Base-by-base conservation (phyloP, 37 sponge, comb jelly and placozoan species). In the Mnemiopsis leidyi region DNA sequence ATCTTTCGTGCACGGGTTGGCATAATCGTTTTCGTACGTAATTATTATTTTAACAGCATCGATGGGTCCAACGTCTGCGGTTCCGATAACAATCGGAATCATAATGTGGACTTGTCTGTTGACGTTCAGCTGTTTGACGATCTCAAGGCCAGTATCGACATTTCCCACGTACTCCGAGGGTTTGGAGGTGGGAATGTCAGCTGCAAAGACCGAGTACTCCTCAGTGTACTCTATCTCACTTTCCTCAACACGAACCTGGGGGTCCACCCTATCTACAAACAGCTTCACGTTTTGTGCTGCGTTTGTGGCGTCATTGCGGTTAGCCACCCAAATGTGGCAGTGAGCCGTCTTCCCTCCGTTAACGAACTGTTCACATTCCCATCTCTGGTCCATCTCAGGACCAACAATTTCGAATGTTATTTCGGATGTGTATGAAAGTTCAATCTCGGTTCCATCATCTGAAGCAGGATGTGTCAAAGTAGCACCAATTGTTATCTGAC, bases 301-400 rank as follows among this genome's bases (percentile, higher is more conserved):
- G 5, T 33, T 38, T 28, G 32, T 85, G 25, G 90, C 90, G 25
- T 28, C 23, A 2, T 29, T 25, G 1, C 28, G 24, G 61, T 85
- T 85, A 38, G 40, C 61, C 1, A 85, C 48, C 90, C 90, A 85
- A 29, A 85, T 40, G 90, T 40, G 36, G 29, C 90, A 85, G 48
- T 39, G 1, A 0, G 36, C 90, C 18, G 48, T 85, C 25, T 33
- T 29, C 90, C 90, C 90, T 16, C 90, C 90, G 61, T 85, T 85
- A 29, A 39, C 90, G 35, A 39, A 23, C 90, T 85, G 36, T 9
- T 85, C 90, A 40, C 90, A 85, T 61, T 85, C 90, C 90, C 90
- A 85, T 26, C 90, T 13, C 48, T 85, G 48, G 36, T 85, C 90
- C 24, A 85, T 37, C 90, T 85, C 61, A 25, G 90, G 90, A 5